Base-by-base conservation (phyloP, 2,888 invertebrate species). In the Oscheius sp. region DNA sequence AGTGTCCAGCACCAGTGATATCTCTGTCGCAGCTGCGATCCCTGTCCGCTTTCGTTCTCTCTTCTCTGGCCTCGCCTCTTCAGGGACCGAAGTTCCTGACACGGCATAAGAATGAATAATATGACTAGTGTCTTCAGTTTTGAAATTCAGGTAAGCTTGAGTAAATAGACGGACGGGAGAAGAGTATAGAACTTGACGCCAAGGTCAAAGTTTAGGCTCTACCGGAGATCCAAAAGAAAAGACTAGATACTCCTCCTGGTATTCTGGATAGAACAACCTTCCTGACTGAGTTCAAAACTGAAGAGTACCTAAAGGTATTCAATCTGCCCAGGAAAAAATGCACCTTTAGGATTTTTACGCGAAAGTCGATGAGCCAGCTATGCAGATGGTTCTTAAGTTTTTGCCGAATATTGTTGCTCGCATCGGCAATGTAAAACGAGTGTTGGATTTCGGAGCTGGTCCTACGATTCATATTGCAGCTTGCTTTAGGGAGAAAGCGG, bases 321-420 rank as follows among this genome's bases (percentile, higher is more conserved):
- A 3, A 12, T 41, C 12, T 6, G n/a, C 3, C 20, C 12, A 4
- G 12, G n/a, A 17, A 22, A 32, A 32, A 33, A 2, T 12, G 28
- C 5, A n/a, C n/a, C 67, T 81, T 54, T 30, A 84, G 74, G 84
- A 84, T 70, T 84, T 84, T 66, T 84, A 84, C 68, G 73, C 73
- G 6, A 70, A 77, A 36, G 75, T 84, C 28, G 82, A 85, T 1
- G 84, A 84, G 33, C 80, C 83, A 17, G 84, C 84, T 17, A 84
- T 84, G 84, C 85, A 83, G 61, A 80, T 84, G 77, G 80, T 84
- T 28, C 70, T 85, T 30, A 78, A 74, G n/a, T 84, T 81, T 54
- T 65, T 84, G 67, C 84, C 84, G 17, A 76, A 72, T 54, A 75
- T 85, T 33, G 83, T 78, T 36, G 82, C 76, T 17, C 68, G 82